Percentiles rank a stretch among this genome's conserved stretches.
Conservation (phyloP, 2,888 invertebrate species). For the Pyrgus malvae region DNA sequence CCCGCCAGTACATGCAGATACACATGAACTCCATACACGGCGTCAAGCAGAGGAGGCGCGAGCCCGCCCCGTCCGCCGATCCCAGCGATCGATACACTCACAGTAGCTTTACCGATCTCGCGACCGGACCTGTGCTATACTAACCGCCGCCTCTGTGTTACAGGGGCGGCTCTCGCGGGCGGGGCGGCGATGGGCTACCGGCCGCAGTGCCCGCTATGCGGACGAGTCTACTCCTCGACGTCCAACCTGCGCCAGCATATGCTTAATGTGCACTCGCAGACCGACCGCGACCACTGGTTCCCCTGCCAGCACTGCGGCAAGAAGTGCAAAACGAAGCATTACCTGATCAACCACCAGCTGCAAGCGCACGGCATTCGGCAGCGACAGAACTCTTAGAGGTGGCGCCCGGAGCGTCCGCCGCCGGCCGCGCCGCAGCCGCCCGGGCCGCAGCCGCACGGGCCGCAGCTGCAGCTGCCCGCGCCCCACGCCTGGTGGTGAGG, state of each 20-base stretch:
- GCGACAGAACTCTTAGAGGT: constrained; percentile 82
- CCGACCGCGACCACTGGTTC: constrained; percentile 86
- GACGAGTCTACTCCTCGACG: constrained; percentile 86
- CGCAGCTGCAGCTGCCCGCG: constrained; percentile 43
- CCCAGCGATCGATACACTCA: constrained; percentile 56
- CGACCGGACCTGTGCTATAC: constrained; percentile 48
- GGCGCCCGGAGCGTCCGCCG: constrained; percentile 59
- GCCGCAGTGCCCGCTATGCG: constrained; percentile 87
- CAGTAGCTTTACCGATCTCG: constrained; percentile 62
- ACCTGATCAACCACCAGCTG: constrained; percentile 88
- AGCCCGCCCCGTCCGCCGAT: constrained; percentile 59
- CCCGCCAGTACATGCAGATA: constrained; percentile 87
- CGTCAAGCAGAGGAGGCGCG: constrained; percentile 82
- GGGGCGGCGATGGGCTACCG: constrained; percentile 79
- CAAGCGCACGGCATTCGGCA: constrained; percentile 89
- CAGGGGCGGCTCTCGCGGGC: constrained; percentile 84
- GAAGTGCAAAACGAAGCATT: constrained; percentile 89
- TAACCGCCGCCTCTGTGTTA: constrained; percentile 85
- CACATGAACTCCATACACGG: constrained; percentile 86
- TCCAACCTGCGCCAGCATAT: constrained; percentile 89
- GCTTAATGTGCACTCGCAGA: constrained; percentile 88
- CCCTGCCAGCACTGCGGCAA: constrained; percentile 88
- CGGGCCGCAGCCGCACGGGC: constrained; percentile 37
- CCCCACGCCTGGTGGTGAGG: constrained; percentile 31
- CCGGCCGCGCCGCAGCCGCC: constrained; percentile 44